Evolutionary conservation across 1,140 invertebrate species (phyloP).

Genomic region (Hylaeus volcanicus): DNA sequence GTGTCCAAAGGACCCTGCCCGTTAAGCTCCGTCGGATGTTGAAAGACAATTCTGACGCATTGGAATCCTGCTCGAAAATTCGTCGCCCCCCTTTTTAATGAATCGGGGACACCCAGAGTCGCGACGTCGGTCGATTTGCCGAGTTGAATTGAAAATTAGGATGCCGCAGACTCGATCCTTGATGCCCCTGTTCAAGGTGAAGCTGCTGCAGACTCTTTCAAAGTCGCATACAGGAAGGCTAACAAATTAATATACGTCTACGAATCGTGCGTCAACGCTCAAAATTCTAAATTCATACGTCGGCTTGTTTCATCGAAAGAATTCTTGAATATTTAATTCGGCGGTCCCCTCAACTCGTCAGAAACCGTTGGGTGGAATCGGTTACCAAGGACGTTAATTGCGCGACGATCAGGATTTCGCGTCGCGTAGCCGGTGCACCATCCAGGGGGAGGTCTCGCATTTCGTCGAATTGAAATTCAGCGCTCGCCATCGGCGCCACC

Average conservation of each 20-base stretch:
- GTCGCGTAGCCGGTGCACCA: constrained; percentile 36
- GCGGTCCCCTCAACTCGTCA: not conserved
- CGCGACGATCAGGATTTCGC: constrained; percentile 57
- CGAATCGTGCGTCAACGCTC: no score
- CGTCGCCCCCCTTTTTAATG: constrained; percentile 8
- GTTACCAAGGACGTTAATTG: constrained; percentile 46
- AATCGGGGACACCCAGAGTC: not conserved
- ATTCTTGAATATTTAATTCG: no score
- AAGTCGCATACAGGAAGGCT: no score
- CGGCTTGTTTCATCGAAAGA: no score
- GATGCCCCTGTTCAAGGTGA: no score
- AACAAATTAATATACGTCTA: no score
- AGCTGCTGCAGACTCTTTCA: no score
- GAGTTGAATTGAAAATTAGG: no score
- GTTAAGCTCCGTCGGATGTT: not conserved
- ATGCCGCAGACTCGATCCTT: no score
- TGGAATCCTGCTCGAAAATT: not conserved
- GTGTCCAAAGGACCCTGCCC: not conserved
- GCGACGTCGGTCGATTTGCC: no score
- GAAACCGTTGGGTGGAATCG: not conserved
- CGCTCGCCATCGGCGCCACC: constrained; percentile 5
- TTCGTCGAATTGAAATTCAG: constrained; percentile 60
- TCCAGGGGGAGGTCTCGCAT: not conserved
- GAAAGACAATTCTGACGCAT: not conserved
- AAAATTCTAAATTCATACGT: no score